Base-by-base conservation (phyloP, 1,140 invertebrate genomes). In the Microplitis mediator region DNA sequence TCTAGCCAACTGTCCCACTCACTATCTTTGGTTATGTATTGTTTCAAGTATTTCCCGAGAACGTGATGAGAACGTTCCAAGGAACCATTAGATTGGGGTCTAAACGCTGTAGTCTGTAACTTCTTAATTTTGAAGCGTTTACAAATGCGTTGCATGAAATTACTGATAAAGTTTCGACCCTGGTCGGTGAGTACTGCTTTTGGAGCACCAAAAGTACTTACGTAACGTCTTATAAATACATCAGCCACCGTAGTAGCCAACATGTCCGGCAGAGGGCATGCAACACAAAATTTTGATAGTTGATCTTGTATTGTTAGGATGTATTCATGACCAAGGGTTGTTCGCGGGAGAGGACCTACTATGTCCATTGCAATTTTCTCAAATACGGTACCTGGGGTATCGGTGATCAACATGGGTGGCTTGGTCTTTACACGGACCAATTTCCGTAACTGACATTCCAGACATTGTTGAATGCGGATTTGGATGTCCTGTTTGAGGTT, bases 51-150 rank as follows among this genome's bases (percentile, higher is more conserved):
- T 54, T 77, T 73, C 3, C 8, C 50, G 31, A 81, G 52, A 14
- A 75, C 73, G 34, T 67, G 51, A 73, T 81, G 75, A 6, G 69
- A 67, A 14, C 78, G 56, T 76, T 78, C 78, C 52, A 81, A 13
- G 1, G 75, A 71, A n/a, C 75, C 77, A 31, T 81, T 79, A 2
- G 71, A 66, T 60, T 78, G 66, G 2, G 78, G 80, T 34, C 74
- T 74, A 56, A 75, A 77, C 6, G 73, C 64, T 3, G 66, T 77
- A 32, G 76, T 75, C 31, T 72, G 54, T 39, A 75, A 67, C 61
- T 77, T 68, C 23, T 75, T 68, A n/a, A 77, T 78, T 68, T 63
- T 73, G 52, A 78, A 76, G 61, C 75, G 35, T 77, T 79, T 75
- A 4, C 62, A 60, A 16, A 76, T 36, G 73, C 69, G 13, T 64